Conservation (phyloP, 2,888 invertebrate species). For the Cheiracanthium punctorium region DNA sequence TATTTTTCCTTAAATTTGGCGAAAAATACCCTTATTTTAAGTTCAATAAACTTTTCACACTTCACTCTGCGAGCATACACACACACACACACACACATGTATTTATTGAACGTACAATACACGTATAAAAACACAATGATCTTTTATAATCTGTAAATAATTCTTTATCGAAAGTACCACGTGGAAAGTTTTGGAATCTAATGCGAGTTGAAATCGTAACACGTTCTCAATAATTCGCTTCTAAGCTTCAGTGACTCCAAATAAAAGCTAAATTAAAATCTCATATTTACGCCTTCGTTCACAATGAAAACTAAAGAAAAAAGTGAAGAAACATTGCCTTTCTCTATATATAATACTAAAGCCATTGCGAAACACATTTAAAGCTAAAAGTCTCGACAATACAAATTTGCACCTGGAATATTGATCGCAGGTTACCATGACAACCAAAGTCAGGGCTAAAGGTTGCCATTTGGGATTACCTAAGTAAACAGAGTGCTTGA, state of each 20-base stretch:
- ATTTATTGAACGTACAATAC: no score
- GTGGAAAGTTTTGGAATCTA: not conserved
- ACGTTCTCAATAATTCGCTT: not conserved
- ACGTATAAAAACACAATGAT: no score
- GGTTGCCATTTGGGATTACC: conserved; percentile 70
- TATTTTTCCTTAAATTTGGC: no score
- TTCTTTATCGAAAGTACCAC: no score
- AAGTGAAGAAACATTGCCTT: not conserved
- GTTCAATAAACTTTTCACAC: no score
- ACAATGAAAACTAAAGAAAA: not conserved
- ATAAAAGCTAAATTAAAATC: conserved; percentile 8
- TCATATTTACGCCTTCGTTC: not conserved
- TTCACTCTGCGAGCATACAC: no score
- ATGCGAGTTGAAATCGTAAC: not conserved
- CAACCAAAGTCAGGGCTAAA: conserved; percentile 68
- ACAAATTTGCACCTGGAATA: conserved; percentile 69
- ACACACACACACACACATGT: no score
- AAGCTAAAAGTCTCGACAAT: conserved; percentile 64
- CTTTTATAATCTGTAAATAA: no score
- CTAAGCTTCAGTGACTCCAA: not conserved
- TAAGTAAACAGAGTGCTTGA: conserved; percentile 60
- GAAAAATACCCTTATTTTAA: no score
- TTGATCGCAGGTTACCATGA: conserved; percentile 52
- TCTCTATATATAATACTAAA: not conserved
- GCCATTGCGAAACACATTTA: conserved; percentile 27